Percentiles rank a stretch among this genome's conserved stretches.
Evolutionary conservation across 2,888 invertebrate genomes (phyloP).

Genomic region (Scotopteryx bipunctaria): DNA sequence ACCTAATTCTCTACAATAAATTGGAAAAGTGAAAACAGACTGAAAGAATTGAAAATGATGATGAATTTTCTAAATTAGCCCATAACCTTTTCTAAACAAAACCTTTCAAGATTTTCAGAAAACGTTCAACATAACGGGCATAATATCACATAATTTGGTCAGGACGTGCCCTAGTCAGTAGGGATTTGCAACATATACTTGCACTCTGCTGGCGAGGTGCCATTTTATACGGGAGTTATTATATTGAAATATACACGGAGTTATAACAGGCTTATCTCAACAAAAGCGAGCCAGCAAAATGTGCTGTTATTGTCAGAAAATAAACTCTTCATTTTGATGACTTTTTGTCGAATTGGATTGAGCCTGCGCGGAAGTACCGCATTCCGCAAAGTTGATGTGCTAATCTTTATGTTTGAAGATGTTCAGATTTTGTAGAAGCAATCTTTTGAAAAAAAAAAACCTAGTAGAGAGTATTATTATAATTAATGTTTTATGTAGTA

Average conservation of each 20-base stretch:
- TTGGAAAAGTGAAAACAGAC: too few species aligned
- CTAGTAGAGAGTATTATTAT: too few species aligned
- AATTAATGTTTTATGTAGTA: too few species aligned
- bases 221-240: conserved; percentile 40
- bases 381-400: conserved; percentile 9
- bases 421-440: background rate
- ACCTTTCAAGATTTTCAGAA: background rate
- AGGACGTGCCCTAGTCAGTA: conserved; percentile 21
- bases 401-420: conserved; percentile 9
- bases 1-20: too few species aligned
- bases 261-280: conserved; percentile 41
- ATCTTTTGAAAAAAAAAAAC: too few species aligned
- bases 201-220: conserved; percentile 36
- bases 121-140: conserved; percentile 10
- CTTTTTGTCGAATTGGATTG: conserved; percentile 27
- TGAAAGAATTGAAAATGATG: too few species aligned
- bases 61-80: too few species aligned
- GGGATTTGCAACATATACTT: conserved; percentile 35
- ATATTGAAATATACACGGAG: conserved; percentile 39
- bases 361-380: conserved; percentile 10
- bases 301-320: conserved; percentile 33
- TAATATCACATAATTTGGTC: conserved; percentile 25
- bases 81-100: background rate
- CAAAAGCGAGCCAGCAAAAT: conserved; percentile 37
- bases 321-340: conserved; percentile 29